phyloP scores from a whole-genome alignment of 2,797 vertebrate genomes.

The Garrulus glandarius region DNA sequence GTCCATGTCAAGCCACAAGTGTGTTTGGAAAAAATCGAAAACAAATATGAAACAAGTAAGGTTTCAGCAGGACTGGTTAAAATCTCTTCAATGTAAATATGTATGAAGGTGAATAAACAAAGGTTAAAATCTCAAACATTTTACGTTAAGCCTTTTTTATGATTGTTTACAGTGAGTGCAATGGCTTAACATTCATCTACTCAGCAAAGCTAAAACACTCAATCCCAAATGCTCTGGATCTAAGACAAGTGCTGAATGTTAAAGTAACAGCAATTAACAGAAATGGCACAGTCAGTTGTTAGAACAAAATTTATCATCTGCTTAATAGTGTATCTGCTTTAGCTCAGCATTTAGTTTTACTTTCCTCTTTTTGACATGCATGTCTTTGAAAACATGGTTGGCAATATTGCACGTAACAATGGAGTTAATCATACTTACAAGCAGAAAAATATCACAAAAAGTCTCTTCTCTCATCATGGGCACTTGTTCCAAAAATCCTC shows the following conservation, averaged over 20 bases:
- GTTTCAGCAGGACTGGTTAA: constrained; percentile 62
- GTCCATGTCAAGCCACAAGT: constrained; percentile 68
- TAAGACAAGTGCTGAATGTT: constrained; percentile 67
- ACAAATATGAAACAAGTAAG: constrained; percentile 71
- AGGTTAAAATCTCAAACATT: constrained; percentile 58
- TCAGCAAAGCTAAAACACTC: constrained; percentile 29
- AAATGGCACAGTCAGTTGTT: constrained; percentile 71
- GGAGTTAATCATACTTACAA: constrained; percentile 96
- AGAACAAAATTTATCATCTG: constrained; percentile 69
- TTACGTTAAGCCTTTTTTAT: constrained; percentile 28
- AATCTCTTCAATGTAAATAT: constrained; percentile 65
- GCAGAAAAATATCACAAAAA: constrained; percentile 90
- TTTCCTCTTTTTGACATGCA: constrained; percentile 81
- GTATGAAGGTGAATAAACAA: constrained; percentile 68
- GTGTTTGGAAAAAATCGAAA: constrained; percentile 68
- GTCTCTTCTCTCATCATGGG: constrained; percentile 94
- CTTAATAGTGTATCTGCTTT: constrained; percentile 70
- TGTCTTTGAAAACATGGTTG: constrained; percentile 81
- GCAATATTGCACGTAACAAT: constrained; percentile 81
- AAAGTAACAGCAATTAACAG: constrained; percentile 72
- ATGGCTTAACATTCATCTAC: constrained; percentile 34
- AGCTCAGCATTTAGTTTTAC: constrained; percentile 71
- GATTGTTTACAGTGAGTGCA: constrained; percentile 8
- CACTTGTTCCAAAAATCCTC: constrained; percentile 96
- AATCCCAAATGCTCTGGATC: constrained; percentile 39